Percentiles rank a stretch among this genome's conserved stretches.
These are phyloP conservation scores for Sitta europaea DNA, from an alignment of 2,113 vertebrate genomes.

Conservation along the genomic window DNA sequence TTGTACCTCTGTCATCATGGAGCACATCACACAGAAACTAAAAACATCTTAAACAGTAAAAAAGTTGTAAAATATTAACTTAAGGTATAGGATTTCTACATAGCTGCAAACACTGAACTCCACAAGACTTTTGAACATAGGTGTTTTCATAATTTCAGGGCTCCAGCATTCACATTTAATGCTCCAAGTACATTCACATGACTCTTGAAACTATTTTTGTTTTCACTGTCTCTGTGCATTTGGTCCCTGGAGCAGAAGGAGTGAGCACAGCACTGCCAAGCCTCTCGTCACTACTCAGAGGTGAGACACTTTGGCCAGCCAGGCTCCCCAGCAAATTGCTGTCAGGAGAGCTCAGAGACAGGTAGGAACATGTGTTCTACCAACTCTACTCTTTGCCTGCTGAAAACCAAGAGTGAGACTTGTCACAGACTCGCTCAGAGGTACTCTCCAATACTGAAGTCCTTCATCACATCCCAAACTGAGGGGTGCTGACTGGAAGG, in stretches of 20 bases:
- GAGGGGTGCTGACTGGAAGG: background rate
- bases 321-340: background rate
- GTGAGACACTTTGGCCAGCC: background rate
- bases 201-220: background rate
- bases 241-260: background rate
- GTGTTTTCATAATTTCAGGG: background rate
- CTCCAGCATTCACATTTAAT: background rate
- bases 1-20: background rate
- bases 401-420: background rate
- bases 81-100: background rate
- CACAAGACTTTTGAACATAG: background rate
- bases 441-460: background rate
- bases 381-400: background rate
- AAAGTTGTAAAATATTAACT: background rate
- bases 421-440: background rate
- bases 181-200: background rate
- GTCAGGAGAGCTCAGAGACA: background rate
- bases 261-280: background rate
- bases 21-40: background rate
- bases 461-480: background rate
- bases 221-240: background rate
- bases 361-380: background rate
- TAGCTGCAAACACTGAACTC: background rate
- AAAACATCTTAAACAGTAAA: background rate
- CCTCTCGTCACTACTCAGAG: background rate